Base-by-base conservation (phyloP, 1,140 invertebrate species). In the Eumeta japonica region DNA sequence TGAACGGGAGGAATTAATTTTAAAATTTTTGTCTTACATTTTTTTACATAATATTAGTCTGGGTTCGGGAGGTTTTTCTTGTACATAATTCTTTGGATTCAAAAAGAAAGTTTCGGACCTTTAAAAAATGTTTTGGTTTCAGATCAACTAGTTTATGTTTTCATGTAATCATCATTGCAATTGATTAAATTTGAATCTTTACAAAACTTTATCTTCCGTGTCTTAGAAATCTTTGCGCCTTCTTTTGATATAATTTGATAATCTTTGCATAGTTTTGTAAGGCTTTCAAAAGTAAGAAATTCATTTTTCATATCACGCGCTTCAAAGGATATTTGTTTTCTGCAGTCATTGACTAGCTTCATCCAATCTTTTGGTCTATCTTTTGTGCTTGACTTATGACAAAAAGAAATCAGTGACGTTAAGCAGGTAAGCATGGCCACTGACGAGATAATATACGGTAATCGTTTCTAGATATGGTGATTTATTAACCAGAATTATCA, bases 11-110 rank as follows among this genome's bases (percentile, higher is more conserved):
- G 37, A 31, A 44, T 34, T 14, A 36, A 44, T 44, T 44, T 44
- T 44, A 44, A 32, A 35, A 36, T 39, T 44, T 44, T 44, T 36
- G 32, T 39, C 37, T 36, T 44, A 33, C 42, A 39, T 44, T 36
- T 44, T 39, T 44, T 35, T 24, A 39, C 36, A 36, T 24, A 30
- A 31, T 44, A 39, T 39, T 30, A 24, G 35, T 37, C 35, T 37
- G 17, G 41, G 33, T 37, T 36, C 41, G 24, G 34, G 28, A 28
- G 28, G 28, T 33, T 36, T 32, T 43, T 37, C 29, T 10, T 34
- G 41, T 37, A 33, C 16, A 33, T 43, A 43, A 43, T 31, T 37
- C 34, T 36, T 37, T 27, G 37, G 40, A 30, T 43, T 43, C 13
- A 31, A 10, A 10, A 43, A 27, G 31, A 43, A 43, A 5, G 12